Conservation (phyloP, 2,888 invertebrate species). For the Andrena fulva region DNA sequence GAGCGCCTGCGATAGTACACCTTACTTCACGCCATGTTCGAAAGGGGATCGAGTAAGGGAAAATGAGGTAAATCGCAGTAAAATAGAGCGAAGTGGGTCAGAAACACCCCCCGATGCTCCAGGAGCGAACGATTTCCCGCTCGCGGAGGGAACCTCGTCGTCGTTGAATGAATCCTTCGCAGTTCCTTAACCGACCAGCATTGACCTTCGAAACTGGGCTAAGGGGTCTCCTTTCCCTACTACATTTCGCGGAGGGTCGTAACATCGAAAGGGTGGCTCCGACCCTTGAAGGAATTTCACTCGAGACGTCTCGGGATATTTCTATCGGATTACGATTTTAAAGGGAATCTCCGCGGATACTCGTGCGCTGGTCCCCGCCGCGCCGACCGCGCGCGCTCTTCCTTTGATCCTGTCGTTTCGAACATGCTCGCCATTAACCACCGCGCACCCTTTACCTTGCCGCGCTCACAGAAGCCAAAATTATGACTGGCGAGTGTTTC, state of each 20-base stretch:
- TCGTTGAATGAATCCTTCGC: conserved; percentile 55
- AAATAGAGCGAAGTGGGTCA: neutral
- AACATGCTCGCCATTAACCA: neutral
- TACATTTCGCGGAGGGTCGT: conserved; percentile 63
- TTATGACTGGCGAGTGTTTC: neutral
- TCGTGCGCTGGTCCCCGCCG: conserved; percentile 3
- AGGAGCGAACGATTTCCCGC: neutral
- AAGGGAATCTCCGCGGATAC: conserved; percentile 58
- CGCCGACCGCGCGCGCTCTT: neutral
- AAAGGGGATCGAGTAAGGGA: neutral
- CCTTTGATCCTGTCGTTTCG: conserved; percentile 20
- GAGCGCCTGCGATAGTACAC: too few relatives aligned
- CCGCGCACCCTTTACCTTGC: neutral
- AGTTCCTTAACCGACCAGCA: conserved; percentile 60
- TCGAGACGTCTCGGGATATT: conserved; percentile 58
- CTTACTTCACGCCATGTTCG: neutral
- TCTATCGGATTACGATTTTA: conserved; percentile 66
- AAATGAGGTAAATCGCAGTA: neutral
- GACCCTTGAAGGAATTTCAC: conserved; percentile 62
- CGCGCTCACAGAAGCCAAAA: neutral
- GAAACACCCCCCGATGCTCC: neutral
- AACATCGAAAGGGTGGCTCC: conserved; percentile 66
- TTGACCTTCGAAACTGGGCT: conserved; percentile 73
- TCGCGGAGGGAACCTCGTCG: neutral
- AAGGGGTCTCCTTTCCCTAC: conserved; percentile 71